Percentiles rank a stretch among this genome's conserved stretches.
phyloP scores from a whole-genome alignment of 2,797 vertebrate genomes.

The Morelia viridis region DNA sequence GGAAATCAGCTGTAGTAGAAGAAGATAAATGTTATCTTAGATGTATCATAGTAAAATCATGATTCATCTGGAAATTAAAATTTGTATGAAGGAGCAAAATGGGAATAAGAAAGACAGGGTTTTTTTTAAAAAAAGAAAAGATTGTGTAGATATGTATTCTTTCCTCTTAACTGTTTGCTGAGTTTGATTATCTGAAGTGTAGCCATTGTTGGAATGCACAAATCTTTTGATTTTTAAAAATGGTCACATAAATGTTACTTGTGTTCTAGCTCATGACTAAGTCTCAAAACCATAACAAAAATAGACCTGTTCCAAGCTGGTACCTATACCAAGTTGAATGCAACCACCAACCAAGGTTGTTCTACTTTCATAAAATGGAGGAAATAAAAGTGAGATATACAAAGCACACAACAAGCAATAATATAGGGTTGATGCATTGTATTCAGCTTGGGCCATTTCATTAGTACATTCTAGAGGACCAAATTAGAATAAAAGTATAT shows the following conservation, averaged over 20 bases:
- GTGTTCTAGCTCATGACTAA: neutral
- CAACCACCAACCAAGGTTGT: neutral
- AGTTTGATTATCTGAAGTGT: neutral
- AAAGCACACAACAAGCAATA: neutral
- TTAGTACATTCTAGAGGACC: neutral
- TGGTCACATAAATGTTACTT: neutral
- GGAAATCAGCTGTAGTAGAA: slow-evolving; percentile 42
- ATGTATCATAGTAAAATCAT: slow-evolving; percentile 37
- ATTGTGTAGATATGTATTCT: neutral
- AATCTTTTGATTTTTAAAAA: slow-evolving; percentile 18
- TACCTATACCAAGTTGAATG: neutral
- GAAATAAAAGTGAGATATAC: neutral
- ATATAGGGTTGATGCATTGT: neutral
- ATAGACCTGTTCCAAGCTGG: neutral
- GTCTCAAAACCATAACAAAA: neutral
- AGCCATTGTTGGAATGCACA: slow-evolving; percentile 18
- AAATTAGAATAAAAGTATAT: neutral
- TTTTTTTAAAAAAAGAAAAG: neutral
- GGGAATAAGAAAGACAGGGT: neutral
- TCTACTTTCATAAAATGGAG: neutral
- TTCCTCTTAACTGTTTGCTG: slow-evolving; percentile 20
- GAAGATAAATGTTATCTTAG: slow-evolving; percentile 50
- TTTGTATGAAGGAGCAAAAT: slow-evolving; percentile 44
- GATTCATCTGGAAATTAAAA: slow-evolving; percentile 35
- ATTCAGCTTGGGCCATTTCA: neutral